A percentile compares a stretch with the other conserved stretches of the same genome.
Evolutionary conservation across 2,888 invertebrate species (phyloP).

Genomic region (Eristalinus aeneus): DNA sequence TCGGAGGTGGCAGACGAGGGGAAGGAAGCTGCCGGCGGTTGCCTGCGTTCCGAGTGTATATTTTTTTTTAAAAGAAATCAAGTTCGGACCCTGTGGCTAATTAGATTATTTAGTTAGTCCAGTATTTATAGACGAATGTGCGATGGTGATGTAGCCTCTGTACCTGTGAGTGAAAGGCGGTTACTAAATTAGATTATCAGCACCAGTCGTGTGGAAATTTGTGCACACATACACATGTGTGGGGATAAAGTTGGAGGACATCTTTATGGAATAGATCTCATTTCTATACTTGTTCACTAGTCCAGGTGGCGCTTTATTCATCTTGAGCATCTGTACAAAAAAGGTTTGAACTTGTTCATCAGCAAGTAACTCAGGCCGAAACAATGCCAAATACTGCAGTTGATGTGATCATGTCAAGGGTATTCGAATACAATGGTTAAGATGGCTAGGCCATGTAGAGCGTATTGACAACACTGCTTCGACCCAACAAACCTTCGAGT

Average conservation of each 20-base stretch:
- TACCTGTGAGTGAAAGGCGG: neutral
- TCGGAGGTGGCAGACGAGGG: neutral
- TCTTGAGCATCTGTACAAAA: too few species aligned
- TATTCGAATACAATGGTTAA: too few species aligned
- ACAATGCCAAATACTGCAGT: too few species aligned
- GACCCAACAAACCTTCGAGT: too few species aligned
- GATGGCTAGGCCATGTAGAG: too few species aligned
- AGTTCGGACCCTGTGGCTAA: neutral
- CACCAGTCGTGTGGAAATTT: neutral
- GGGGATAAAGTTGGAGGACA: neutral
- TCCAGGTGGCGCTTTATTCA: too few species aligned
- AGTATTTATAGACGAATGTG: constrained; percentile 19
- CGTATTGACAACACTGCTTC: too few species aligned
- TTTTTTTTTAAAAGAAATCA: neutral
- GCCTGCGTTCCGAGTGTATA: neutral
- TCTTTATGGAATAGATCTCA: too few species aligned
- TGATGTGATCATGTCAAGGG: too few species aligned
- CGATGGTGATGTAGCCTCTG: neutral
- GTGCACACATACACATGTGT: neutral
- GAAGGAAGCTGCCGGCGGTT: neutral
- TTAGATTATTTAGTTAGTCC: constrained; percentile 11
- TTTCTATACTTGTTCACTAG: too few species aligned
- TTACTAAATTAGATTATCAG: constrained; percentile 15
- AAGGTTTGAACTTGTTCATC: too few species aligned
- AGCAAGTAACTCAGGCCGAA: too few species aligned